A percentile compares a stretch with the other conserved stretches of the same genome.
phyloP scores from a whole-genome alignment of 2,888 invertebrate genomes.

The Monochamus alternatus region DNA sequence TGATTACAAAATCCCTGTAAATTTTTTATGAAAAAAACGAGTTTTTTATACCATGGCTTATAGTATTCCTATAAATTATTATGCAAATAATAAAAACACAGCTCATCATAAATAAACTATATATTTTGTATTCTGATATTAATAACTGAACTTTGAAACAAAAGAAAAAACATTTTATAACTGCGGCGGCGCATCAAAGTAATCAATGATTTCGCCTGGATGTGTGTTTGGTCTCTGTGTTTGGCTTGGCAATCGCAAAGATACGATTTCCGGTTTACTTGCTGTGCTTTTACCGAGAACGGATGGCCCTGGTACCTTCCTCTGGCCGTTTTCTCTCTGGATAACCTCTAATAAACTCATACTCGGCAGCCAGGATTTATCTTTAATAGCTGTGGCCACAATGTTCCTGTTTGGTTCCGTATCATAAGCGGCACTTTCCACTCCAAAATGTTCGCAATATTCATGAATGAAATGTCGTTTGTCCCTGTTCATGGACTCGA shows the following conservation, averaged over 20 bases:
- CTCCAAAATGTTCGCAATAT: constrained; percentile 94
- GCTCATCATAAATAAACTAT: constrained; percentile 14
- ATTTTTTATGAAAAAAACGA: too few species aligned
- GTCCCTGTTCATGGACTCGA: constrained; percentile 94
- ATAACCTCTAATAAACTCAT: constrained; percentile 88
- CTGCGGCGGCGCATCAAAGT: constrained; percentile 38
- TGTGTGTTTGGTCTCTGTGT: constrained; percentile 54
- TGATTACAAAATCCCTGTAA: too few species aligned
- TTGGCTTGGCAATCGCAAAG: constrained; percentile 60
- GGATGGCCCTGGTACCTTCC: constrained; percentile 85
- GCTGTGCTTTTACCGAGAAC: constrained; percentile 59
- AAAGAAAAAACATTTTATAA: constrained; percentile 45
- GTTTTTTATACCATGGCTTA: too few species aligned
- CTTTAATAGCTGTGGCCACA: constrained; percentile 85
- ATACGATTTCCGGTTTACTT: constrained; percentile 62
- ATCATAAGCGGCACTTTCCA: constrained; percentile 95
- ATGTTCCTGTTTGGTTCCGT: constrained; percentile 96
- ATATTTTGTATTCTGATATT: constrained; percentile 26
- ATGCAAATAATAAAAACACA: too few species aligned
- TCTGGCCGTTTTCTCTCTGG: constrained; percentile 84
- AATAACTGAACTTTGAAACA: constrained; percentile 42
- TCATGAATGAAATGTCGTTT: constrained; percentile 95
- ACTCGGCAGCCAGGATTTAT: constrained; percentile 90
- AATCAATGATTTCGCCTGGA: constrained; percentile 50
- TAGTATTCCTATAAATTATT: too few species aligned